phyloP scores from a whole-genome alignment of 2,888 invertebrate species.

The Tetrapedia diversipes region DNA sequence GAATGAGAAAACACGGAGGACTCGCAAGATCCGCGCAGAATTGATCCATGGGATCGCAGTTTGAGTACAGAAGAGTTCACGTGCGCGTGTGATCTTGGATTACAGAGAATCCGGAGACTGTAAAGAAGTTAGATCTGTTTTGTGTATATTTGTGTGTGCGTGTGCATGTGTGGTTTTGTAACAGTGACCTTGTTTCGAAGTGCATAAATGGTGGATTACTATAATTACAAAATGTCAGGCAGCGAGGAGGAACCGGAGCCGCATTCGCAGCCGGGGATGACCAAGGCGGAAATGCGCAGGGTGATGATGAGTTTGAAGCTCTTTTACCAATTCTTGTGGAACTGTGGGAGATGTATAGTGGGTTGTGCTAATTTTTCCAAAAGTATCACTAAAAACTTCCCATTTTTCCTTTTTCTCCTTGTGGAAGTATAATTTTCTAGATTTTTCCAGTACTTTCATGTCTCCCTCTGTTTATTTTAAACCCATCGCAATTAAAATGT shows the following conservation, averaged over 20 bases:
- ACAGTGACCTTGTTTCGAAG: conserved; percentile 17
- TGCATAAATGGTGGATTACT: conserved; percentile 80
- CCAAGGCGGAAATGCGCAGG: conserved; percentile 89
- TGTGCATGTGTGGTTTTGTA: background rate
- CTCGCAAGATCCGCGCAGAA: background rate
- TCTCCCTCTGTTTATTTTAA: too few species aligned
- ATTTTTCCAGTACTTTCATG: too few species aligned
- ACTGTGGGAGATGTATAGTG: background rate
- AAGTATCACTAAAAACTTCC: background rate
- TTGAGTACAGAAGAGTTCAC: too few species aligned
- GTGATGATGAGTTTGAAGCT: conserved; percentile 80
- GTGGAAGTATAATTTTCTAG: background rate
- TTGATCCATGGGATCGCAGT: background rate
- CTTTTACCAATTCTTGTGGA: too few species aligned
- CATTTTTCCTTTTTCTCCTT: background rate
- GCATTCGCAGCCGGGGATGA: conserved; percentile 84
- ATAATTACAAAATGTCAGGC: conserved; percentile 81
- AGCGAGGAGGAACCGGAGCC: conserved; percentile 83
- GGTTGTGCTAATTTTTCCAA: background rate
- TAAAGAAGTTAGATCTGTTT: too few species aligned
- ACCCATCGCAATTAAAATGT: too few species aligned
- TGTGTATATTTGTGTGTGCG: too few species aligned
- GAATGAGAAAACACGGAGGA: background rate
- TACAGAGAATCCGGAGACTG: too few species aligned
- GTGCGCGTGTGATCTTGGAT: background rate